phyloP scores from a whole-genome alignment of 2,888 invertebrate genomes.

The Escarpia spicata region DNA sequence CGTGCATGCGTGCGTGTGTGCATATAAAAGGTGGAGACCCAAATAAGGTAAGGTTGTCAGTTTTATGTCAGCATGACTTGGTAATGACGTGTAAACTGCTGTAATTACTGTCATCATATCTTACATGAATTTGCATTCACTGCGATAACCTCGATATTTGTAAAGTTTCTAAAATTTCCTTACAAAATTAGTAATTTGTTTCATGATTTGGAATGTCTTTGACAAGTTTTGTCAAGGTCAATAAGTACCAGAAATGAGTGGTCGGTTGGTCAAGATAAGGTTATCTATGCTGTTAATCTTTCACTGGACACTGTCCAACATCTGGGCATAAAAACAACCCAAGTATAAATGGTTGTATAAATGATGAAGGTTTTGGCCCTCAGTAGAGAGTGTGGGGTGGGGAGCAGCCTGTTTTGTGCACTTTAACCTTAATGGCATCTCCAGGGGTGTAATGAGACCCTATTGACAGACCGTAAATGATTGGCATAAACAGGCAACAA shows the following conservation, averaged over 20 bases:
- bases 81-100: background rate
- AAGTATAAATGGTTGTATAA: background rate
- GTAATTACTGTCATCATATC: background rate
- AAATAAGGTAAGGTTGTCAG: no score
- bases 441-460: background rate
- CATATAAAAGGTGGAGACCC: no score
- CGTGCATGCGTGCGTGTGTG: background rate
- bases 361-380: background rate
- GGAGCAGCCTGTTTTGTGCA: background rate
- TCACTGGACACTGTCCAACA: background rate
- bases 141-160: background rate
- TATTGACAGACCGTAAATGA: background rate
- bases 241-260: background rate
- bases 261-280: background rate
- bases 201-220: background rate
- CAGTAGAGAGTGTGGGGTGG: background rate
- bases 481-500: background rate
- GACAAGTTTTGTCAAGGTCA: background rate
- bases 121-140: background rate
- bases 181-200: background rate
- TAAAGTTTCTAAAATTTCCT: background rate
- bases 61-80: background rate
- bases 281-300: background rate
- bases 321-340: background rate
- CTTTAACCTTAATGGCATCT: background rate